Conservation (phyloP, 2,797 vertebrate species). For the Acestrorhynchus altus region DNA sequence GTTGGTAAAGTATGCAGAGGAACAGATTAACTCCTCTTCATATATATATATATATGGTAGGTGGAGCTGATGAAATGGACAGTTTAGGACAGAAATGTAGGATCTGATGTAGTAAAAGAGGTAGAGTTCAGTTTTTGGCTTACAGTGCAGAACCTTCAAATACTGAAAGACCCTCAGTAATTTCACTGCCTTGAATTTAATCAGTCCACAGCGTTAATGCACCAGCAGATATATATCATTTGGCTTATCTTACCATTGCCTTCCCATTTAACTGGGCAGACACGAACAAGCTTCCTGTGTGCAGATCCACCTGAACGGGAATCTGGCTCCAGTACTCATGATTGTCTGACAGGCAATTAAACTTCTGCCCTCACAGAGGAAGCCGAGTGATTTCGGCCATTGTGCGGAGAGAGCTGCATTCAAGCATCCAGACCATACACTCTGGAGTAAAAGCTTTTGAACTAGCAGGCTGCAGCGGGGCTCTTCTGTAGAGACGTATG, state of each 20-base stretch:
- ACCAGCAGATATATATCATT: neutral
- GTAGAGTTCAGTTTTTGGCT: no score
- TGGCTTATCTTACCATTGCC: neutral
- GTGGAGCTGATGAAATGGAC: no score
- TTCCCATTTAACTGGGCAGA: neutral
- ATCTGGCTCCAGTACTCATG: conserved; percentile 19
- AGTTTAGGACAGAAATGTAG: no score
- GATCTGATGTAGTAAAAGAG: no score
- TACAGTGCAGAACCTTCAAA: neutral
- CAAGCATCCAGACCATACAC: neutral
- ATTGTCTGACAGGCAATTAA: conserved; percentile 53
- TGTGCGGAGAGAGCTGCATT: conserved; percentile 3
- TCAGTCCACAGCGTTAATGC: neutral
- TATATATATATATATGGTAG: no score
- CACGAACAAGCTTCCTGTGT: neutral
- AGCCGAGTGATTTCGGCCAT: conserved; percentile 34
- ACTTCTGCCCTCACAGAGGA: conserved; percentile 25
- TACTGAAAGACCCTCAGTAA: neutral
- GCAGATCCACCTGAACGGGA: conserved; percentile 11
- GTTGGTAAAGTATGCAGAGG: no score
- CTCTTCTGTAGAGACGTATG: conserved; percentile 21
- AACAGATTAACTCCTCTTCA: no score
- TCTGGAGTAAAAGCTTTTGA: conserved; percentile 12
- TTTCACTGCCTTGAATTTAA: neutral
- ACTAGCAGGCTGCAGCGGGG: conserved; percentile 12